A percentile compares a stretch with the other conserved stretches of the same genome.
Conservation (phyloP, 2,797 vertebrate genomes). For the Danio tinwini region DNA sequence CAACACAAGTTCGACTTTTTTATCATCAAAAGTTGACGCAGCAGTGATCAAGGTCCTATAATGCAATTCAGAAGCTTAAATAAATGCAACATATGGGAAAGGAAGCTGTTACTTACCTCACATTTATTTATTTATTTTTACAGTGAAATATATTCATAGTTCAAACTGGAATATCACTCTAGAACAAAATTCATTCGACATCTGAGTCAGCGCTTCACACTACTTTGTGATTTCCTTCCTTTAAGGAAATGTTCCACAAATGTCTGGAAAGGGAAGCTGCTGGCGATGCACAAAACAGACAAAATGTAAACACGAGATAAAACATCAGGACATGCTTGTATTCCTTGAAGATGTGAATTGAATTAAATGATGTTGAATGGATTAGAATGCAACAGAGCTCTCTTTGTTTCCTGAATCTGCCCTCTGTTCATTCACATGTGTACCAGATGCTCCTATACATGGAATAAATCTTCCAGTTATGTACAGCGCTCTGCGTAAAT, state of each 20-base stretch:
- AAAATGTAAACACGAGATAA: slow-evolving; percentile 32
- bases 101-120: too few species aligned
- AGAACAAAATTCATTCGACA: too few species aligned
- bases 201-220: neutral
- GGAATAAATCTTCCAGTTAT: neutral
- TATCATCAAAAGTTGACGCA: too few species aligned
- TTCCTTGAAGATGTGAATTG: neutral
- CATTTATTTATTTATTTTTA: too few species aligned
- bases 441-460: neutral
- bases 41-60: too few species aligned
- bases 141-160: too few species aligned
- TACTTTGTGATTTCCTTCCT: slow-evolving; percentile 30
- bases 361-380: neutral
- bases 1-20: too few species aligned
- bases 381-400: neutral
- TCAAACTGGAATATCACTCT: too few species aligned
- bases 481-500: too few species aligned
- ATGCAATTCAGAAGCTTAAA: too few species aligned
- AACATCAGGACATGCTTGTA: slow-evolving; percentile 7
- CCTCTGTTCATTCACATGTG: neutral
- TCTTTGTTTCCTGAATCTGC: neutral
- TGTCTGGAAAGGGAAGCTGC: slow-evolving; percentile 1
- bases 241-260: slow-evolving; percentile 37
- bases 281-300: slow-evolving; percentile 27
- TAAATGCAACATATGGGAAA: too few species aligned